Base-by-base conservation (phyloP, 1,140 invertebrate species). In the Drosophila ohnishii region DNA sequence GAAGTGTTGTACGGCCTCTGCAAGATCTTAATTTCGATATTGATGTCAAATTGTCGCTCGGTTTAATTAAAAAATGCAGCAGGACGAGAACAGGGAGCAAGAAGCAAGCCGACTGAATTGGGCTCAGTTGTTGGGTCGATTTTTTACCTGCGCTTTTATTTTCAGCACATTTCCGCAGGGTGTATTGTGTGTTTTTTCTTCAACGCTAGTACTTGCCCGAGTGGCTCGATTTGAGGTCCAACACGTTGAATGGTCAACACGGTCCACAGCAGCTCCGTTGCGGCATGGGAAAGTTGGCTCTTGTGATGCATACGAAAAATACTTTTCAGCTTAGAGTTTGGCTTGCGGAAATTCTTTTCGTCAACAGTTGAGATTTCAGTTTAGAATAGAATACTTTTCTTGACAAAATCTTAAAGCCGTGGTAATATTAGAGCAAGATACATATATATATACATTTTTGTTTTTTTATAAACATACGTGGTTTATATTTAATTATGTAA, bases 11-110 rank as follows among this genome's bases (percentile, higher is more conserved):
- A 37, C 47, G 32, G 47, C 42, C 60, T 67, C 83, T 67, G 80
- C 77, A 84, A 87, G 84, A 88, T 87, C 80, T 87, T 88, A 84
- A 87, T 88, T 88, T 87, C 84, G 84, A 87, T 87, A 87, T 87
- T 87, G 84, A 88, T 88, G 84, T 87, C 84, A 87, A 87, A 87
- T 87, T 84, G 84, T 87, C 84, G 84, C 65, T 64, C 45, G 59
- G 58, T 87, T 87, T 87, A 87, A 87, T 87, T 87, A 88, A 87
- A 87, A 87, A 88, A 65, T 82, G 79, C 69, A 59, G 50, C 39
- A 57, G 60, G 61, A 59, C 53, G 40, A 47, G 37, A 59, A 37
- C 35, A 16, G 30, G 6, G 10, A 30, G 37, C 30, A 28, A 28
- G 42, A 32, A 67, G 67, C 40, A 42, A 71, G 44, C 30, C 9